Evolutionary conservation across 2,113 vertebrate genomes (phyloP).

Genomic region (Trichechus manatus): DNA sequence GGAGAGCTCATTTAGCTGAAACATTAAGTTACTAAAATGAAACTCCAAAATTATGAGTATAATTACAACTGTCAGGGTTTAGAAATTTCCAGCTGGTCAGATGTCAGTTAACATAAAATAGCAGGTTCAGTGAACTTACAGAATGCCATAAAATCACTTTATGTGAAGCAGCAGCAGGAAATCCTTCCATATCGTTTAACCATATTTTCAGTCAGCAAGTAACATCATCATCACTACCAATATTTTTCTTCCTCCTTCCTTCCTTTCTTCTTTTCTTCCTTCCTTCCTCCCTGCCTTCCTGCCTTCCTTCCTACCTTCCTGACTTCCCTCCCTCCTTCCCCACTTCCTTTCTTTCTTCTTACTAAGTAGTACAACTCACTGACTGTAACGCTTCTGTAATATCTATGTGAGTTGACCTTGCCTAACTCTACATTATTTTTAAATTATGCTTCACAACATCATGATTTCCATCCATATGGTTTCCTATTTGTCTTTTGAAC

Average conservation of each 20-base stretch:
- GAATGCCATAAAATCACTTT: not conserved
- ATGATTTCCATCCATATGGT: not conserved
- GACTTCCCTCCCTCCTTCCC: too few relatives aligned
- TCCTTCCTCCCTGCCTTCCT: not conserved
- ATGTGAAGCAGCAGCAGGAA: not conserved
- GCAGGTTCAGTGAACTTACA: constrained; percentile 58
- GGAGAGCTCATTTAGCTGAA: not conserved
- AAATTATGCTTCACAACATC: not conserved
- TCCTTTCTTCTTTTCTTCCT: not conserved
- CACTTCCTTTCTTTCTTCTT: not conserved
- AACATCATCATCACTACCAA: not conserved
- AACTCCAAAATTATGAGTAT: not conserved
- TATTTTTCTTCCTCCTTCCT: not conserved
- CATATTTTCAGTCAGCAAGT: constrained; percentile 19
- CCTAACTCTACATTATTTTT: not conserved
- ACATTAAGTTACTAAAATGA: constrained; percentile 7
- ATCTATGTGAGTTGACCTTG: not conserved
- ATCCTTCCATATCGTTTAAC: not conserved
- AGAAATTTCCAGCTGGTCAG: constrained; percentile 34
- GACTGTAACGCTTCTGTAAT: not conserved
- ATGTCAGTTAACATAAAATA: constrained; percentile 55
- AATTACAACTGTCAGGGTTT: not conserved
- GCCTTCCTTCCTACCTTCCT: fast-evolving
- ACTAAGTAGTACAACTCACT: not conserved
- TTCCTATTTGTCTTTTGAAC: not conserved